These are phyloP conservation scores for Dicycla oo DNA, from an alignment of 2,888 invertebrate genomes.

Conservation along the genomic window DNA sequence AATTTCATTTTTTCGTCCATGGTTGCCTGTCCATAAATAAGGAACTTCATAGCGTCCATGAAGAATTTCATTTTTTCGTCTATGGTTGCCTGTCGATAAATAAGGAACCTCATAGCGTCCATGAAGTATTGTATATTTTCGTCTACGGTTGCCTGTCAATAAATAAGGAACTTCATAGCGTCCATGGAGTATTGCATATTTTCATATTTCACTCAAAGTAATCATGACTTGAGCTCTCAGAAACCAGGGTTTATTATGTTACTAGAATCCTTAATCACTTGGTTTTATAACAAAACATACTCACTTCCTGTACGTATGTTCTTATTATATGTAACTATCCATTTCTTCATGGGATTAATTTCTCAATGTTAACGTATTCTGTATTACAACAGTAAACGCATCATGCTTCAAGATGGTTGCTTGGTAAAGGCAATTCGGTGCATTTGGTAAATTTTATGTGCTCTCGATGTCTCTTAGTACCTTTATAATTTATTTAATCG, in stretches of 20 bases:
- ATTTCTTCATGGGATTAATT: constrained; percentile 39
- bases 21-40: too few relatives aligned
- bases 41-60: too few relatives aligned
- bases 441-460: constrained; percentile 82
- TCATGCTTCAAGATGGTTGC: constrained; percentile 82
- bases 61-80: too few relatives aligned
- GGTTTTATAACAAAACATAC: constrained; percentile 47
- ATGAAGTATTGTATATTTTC: too few relatives aligned
- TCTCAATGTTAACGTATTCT: constrained; percentile 60
- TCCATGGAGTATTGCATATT: too few relatives aligned
- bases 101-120: too few relatives aligned
- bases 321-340: constrained; percentile 18
- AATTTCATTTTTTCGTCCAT: too few relatives aligned
- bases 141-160: too few relatives aligned
- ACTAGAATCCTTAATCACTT: constrained; percentile 11
- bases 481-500: constrained; percentile 65
- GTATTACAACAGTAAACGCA: constrained; percentile 75
- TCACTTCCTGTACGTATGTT: background rate
- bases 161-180: too few relatives aligned
- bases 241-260: background rate
- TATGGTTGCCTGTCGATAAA: too few relatives aligned
- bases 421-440: constrained; percentile 82
- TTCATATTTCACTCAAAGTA: too few relatives aligned
- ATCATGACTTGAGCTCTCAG: background rate
- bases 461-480: constrained; percentile 68